Base-by-base conservation (phyloP, 35 echinoderm and acorn worm species). In the Apostichopus japonicus region DNA sequence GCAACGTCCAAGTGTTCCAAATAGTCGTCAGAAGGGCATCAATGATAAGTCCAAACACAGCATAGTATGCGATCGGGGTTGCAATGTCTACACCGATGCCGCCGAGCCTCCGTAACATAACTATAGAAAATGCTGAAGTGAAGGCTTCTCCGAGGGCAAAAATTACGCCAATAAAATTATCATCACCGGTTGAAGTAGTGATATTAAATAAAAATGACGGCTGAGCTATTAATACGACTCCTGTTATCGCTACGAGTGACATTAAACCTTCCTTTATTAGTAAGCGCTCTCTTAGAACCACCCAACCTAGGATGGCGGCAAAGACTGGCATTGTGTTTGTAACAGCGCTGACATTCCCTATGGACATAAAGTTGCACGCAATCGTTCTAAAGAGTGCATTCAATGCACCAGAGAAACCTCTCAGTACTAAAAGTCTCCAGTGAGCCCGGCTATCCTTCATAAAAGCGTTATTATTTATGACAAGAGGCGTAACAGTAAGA, bases 141-240 rank as follows among this genome's bases (percentile, higher is more conserved):
- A 84, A 84, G n/a, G 81, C 81, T 14, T 84, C 81, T 4, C 81
- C 81, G 19, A 84, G 16, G 10, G 81, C 17, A 84, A 84, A 84
- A 23, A 84, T 84, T 6, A 84, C 54, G n/a, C 81, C 81, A 15
- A 84, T 51, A 54, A 57, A 84, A 58, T 58, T 55, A 8, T 84
- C 81, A 5, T 84, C 51, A 6, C 22, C 81, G 17, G 71, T 19
- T 57, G 81, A 84, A 19, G 54, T 58, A 17, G 54, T 1, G 9
- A 58, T 13, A 7, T 84, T 84, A 51, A 84, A 84, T 1, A 84
- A 5, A 24, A 84, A 84, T 6, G 27, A 17, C 10, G 81, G 81
- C 17, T 84, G 81, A 17, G 81, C 81, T 1, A 84, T 84, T 84
- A 84, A 59, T 23, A 84, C 23, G 16, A 84, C 54, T 6, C 81